Percentiles rank a stretch among this genome's conserved stretches.
These are phyloP conservation scores for Porites australiensis DNA, from an alignment of 64 coral and sea anemone species.

Conservation along the genomic window DNA sequence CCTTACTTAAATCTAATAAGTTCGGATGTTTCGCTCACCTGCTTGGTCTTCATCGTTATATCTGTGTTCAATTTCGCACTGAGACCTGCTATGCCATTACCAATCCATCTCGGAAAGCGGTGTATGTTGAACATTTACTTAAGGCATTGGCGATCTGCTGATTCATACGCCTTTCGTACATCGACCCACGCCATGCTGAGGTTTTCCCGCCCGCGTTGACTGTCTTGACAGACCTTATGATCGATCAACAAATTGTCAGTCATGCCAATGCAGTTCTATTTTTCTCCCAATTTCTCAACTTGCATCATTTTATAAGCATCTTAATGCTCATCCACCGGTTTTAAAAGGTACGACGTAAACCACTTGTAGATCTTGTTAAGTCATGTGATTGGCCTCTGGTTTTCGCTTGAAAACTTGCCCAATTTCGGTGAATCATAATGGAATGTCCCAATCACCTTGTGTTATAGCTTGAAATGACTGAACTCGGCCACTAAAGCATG, in stretches of 20 bases:
- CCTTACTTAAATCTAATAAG: conserved; percentile 16
- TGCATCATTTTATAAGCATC: conserved; percentile 24
- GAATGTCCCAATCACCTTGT: not conserved
- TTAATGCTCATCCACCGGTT: conserved; percentile 14
- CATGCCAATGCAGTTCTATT: not conserved
- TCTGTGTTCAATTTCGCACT: not conserved
- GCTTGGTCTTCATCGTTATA: not conserved
- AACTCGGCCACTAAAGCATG: not conserved
- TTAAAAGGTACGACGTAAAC: conserved; percentile 26
- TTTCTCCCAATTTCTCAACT: conserved; percentile 33
- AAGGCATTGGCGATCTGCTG: not conserved
- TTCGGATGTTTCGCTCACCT: not conserved
- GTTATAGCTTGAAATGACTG: not conserved
- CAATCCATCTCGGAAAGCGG: not conserved
- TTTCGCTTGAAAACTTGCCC: conserved; percentile 27
- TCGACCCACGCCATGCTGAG: conserved; percentile 23
- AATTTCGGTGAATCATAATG: conserved; percentile 6
- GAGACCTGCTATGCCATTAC: not conserved
- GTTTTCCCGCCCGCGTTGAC: not conserved
- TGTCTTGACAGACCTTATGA: not conserved
- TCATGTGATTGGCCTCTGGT: conserved; percentile 46
- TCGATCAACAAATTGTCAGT: conserved; percentile 34
- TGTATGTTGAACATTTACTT: not conserved
- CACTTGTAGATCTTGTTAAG: conserved; percentile 29
- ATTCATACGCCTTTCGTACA: conserved; percentile 4